Conservation (phyloP, 2,113 vertebrate genomes). For the Microtus pennsylvanicus region DNA sequence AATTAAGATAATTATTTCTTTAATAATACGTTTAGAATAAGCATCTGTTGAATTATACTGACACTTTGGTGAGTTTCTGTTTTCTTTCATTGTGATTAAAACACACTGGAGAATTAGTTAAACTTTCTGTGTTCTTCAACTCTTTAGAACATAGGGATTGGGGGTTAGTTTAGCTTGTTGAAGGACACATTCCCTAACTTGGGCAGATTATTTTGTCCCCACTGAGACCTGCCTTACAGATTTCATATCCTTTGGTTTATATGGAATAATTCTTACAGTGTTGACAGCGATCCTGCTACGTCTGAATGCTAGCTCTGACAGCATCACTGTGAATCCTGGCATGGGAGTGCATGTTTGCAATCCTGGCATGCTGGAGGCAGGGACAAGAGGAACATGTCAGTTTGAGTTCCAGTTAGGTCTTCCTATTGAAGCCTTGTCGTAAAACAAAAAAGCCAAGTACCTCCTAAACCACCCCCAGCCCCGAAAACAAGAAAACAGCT, state of each 20-base stretch:
- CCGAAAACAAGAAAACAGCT: neutral
- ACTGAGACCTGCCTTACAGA: neutral
- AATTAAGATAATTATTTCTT: slow-evolving; percentile 7
- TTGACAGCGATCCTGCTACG: neutral
- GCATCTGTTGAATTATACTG: neutral
- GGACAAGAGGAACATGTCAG: neutral
- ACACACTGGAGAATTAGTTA: neutral
- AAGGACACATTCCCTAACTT: neutral
- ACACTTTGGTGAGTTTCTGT: neutral
- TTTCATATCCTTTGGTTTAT: neutral
- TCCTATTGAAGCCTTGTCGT: neutral
- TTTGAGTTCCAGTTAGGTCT: neutral
- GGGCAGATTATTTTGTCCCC: neutral
- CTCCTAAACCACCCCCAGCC: neutral
- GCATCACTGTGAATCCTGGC: neutral
- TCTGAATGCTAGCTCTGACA: neutral
- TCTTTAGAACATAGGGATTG: neutral
- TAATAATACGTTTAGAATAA: neutral
- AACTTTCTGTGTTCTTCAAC: neutral
- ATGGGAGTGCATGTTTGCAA: neutral
- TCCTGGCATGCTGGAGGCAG: neutral
- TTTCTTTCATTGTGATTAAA: slow-evolving; percentile 6
- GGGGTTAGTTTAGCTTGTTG: neutral
- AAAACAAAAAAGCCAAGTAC: neutral
- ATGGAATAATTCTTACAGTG: neutral